These are phyloP conservation scores for Sciurus niger DNA, from an alignment of 2,113 vertebrate genomes.

Conservation along the genomic window DNA sequence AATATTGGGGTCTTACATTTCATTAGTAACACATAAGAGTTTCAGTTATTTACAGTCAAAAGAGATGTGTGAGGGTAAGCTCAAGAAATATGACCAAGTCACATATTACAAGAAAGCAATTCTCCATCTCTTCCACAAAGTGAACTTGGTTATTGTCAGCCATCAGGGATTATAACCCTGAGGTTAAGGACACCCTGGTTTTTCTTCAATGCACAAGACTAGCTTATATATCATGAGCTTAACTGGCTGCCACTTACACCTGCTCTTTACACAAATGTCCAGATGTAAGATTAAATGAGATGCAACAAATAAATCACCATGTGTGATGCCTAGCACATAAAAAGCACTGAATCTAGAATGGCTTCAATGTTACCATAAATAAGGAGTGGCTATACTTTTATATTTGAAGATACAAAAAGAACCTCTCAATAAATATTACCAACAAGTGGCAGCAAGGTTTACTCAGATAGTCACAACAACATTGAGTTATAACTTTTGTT, in stretches of 20 bases:
- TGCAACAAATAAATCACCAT: background rate
- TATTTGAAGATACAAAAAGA: slow-evolving; percentile 42
- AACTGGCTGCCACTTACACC: background rate
- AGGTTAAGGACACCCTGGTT: background rate
- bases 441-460: slow-evolving; percentile 27
- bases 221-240: background rate
- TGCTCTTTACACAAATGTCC: background rate
- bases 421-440: slow-evolving; percentile 59
- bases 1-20: background rate
- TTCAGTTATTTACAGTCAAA: background rate
- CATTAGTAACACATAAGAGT: background rate
- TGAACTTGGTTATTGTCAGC: background rate
- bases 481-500: background rate
- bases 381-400: background rate
- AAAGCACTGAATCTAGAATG: background rate
- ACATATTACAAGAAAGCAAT: background rate
- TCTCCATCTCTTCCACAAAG: background rate
- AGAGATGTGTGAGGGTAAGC: background rate
- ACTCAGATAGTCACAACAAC: background rate
- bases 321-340: background rate
- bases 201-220: background rate
- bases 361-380: background rate
- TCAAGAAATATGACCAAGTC: background rate
- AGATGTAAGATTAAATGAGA: slow-evolving; percentile 7
- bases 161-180: background rate